Conservation (phyloP, 2,888 invertebrate species). For the Dorcus hopei region DNA sequence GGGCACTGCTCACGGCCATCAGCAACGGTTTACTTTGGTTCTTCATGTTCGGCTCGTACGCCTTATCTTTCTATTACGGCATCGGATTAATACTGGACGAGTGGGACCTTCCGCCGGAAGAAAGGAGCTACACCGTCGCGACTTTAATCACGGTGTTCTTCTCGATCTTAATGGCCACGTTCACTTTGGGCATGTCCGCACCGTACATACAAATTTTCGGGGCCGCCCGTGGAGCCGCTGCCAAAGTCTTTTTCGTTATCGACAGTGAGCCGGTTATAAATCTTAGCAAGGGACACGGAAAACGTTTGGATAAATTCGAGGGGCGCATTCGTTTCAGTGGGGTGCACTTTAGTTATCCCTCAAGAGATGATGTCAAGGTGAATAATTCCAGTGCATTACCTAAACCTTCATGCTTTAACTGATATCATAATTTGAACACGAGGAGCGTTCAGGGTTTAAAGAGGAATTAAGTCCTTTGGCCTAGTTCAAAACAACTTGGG, state of each 20-base stretch:
- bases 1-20: conserved; percentile 66
- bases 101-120: conserved; percentile 53
- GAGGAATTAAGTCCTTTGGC: too few species aligned
- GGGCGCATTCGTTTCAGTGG: conserved; percentile 71
- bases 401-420: neutral
- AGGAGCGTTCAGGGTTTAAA: too few species aligned
- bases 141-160: conserved; percentile 76
- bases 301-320: conserved; percentile 52
- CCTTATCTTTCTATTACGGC: conserved; percentile 79
- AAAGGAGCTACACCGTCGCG: conserved; percentile 60
- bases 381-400: neutral
- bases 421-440: too few species aligned
- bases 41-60: conserved; percentile 70
- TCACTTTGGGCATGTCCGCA: conserved; percentile 76
- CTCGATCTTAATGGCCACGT: conserved; percentile 68
- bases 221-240: conserved; percentile 75
- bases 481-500: too few species aligned
- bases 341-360: conserved; percentile 78
- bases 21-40: conserved; percentile 74
- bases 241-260: conserved; percentile 73
- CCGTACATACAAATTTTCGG: conserved; percentile 80
- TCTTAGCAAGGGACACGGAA: conserved; percentile 61
- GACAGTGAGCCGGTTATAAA: conserved; percentile 75
- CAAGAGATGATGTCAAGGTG: conserved; percentile 71
- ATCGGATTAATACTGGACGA: conserved; percentile 66